phyloP scores from a whole-genome alignment of 2,888 invertebrate genomes.

The Cryptocheilus praepositus region DNA sequence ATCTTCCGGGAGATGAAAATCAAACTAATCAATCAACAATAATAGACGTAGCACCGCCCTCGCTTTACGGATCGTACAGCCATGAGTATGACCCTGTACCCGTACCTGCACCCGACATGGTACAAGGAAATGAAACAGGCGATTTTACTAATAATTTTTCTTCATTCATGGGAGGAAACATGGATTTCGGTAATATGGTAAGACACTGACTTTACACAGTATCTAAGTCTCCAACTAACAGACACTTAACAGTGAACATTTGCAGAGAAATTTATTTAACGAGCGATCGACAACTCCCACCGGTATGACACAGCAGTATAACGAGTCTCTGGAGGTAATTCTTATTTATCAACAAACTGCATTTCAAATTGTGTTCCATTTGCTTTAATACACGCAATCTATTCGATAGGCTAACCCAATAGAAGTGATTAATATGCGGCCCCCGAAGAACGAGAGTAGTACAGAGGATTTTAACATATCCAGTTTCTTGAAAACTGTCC shows the following conservation, averaged over 20 bases:
- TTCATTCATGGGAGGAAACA: conserved; percentile 80
- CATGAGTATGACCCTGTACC: conserved; percentile 70
- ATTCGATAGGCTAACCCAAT: conserved; percentile 76
- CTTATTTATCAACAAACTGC: background rate
- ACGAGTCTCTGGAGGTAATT: conserved; percentile 68
- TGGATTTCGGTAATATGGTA: conserved; percentile 78
- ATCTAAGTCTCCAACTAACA: background rate
- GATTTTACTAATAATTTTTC: conserved; percentile 78
- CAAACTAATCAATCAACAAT: conserved; percentile 62
- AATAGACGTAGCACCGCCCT: conserved; percentile 68
- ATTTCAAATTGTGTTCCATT: background rate
- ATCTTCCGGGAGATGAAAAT: conserved; percentile 80
- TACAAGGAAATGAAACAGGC: conserved; percentile 57
- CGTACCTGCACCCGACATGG: conserved; percentile 64
- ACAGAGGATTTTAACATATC: conserved; percentile 77
- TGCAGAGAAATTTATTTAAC: conserved; percentile 71
- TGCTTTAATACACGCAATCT: conserved; percentile 11
- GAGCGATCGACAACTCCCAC: conserved; percentile 66
- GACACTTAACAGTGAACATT: conserved; percentile 17
- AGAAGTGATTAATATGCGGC: conserved; percentile 79
- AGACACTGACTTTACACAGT: conserved; percentile 25
- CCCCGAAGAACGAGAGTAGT: conserved; percentile 67
- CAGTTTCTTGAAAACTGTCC: conserved; percentile 78
- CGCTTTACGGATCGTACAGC: conserved; percentile 70
- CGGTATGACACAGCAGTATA: conserved; percentile 63